Evolutionary conservation across 2,888 invertebrate genomes (phyloP).

Genomic region (Chloroclysta siterata): DNA sequence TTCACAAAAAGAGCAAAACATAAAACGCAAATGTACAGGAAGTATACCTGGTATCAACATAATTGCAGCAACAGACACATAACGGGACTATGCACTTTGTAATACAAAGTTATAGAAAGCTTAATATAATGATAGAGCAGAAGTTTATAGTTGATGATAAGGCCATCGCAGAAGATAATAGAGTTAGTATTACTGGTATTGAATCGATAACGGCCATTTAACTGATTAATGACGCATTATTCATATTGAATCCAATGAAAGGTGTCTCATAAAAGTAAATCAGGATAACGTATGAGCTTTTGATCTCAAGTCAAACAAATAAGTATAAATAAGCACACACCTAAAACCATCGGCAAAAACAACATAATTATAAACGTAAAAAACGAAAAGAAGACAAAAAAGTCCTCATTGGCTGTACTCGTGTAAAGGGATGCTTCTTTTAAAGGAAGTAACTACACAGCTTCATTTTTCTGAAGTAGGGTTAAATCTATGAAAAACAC

Average conservation of each 20-base stretch:
- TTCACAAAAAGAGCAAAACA: too few relatives aligned
- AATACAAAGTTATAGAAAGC: slow-evolving; percentile 21
- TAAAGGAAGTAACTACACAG: too few relatives aligned
- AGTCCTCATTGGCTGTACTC: neutral
- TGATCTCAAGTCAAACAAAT: slow-evolving; percentile 2
- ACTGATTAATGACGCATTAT: slow-evolving; percentile 16
- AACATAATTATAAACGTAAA: neutral
- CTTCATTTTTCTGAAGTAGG: too few relatives aligned
- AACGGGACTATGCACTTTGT: slow-evolving; percentile 22
- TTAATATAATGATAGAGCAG: slow-evolving; percentile 8
- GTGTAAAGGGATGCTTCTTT: too few relatives aligned
- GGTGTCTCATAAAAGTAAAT: slow-evolving; percentile 17
- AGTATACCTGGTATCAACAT: neutral
- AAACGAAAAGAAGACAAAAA: neutral
- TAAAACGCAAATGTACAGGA: neutral
- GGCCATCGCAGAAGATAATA: slow-evolving; percentile 13
- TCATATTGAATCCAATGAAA: slow-evolving; percentile 13
- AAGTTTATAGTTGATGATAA: slow-evolving; percentile 18
- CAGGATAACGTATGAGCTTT: slow-evolving; percentile 5
- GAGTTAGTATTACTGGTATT: slow-evolving; percentile 10
- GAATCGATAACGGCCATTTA: slow-evolving; percentile 2
- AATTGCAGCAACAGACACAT: slow-evolving; percentile 9
- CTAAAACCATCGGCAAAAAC: neutral
- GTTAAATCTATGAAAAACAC: too few relatives aligned
- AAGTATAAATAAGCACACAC: neutral